A percentile compares a stretch with the other conserved stretches of the same genome.
These are phyloP conservation scores for Fundulus diaphanus DNA, from an alignment of 2,797 vertebrate genomes.

Conservation along the genomic window DNA sequence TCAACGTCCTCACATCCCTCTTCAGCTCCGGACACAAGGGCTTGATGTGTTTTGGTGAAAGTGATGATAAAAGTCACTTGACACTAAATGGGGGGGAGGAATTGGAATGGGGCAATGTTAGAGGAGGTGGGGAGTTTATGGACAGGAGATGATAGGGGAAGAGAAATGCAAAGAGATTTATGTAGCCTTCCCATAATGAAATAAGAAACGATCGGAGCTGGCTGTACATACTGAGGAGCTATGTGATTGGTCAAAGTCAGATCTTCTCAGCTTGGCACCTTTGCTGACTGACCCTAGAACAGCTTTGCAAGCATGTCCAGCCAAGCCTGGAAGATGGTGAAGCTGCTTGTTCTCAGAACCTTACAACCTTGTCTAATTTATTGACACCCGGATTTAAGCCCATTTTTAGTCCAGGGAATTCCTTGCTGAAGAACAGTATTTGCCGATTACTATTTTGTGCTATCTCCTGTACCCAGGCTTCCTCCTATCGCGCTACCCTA, in stretches of 20 bases:
- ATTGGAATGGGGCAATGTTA: constrained; percentile 59
- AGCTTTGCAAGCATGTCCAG: constrained; percentile 57
- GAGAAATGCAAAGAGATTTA: constrained; percentile 84
- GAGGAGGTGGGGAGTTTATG: constrained; percentile 29
- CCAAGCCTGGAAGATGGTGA: constrained; percentile 57
- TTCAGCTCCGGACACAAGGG: constrained; percentile 76
- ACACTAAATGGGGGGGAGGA: constrained; percentile 74
- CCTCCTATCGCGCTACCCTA: constrained; percentile 70
- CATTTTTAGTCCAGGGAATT: constrained; percentile 65
- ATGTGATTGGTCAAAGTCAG: constrained; percentile 52
- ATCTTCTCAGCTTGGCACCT: constrained; percentile 57
- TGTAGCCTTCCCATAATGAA: constrained; percentile 82
- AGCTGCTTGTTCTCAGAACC: constrained; percentile 56
- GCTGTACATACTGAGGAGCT: constrained; percentile 70
- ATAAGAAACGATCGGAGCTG: constrained; percentile 79
- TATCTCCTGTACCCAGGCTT: constrained; percentile 75
- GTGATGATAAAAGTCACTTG: constrained; percentile 86
- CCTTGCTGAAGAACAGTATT: constrained; percentile 71
- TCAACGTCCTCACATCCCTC: constrained; percentile 43
- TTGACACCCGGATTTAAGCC: constrained; percentile 62
- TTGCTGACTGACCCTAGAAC: constrained; percentile 67
- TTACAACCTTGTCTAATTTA: constrained; percentile 61
- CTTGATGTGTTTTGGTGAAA: constrained; percentile 85
- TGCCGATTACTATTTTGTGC: constrained; percentile 77
- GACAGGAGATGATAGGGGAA: constrained; percentile 64